Conservation (phyloP, 2,113 vertebrate species). For the Microcebus griseorufus region DNA sequence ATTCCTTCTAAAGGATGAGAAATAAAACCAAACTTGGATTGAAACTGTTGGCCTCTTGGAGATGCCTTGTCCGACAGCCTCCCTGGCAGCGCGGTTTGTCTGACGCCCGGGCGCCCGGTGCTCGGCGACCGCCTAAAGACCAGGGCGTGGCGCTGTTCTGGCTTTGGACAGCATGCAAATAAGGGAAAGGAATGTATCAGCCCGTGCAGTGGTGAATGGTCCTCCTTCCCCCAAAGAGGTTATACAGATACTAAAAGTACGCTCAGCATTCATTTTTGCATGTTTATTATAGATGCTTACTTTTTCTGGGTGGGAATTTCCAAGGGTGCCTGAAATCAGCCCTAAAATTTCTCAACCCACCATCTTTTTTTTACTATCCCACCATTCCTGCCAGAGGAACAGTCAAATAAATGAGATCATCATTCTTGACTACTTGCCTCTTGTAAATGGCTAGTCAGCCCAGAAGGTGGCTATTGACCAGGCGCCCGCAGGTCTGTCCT, state of each 20-base stretch:
- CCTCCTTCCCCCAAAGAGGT: background rate
- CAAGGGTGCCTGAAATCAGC: conserved; percentile 20
- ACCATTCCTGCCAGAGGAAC: background rate
- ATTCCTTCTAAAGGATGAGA: background rate
- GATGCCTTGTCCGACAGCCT: background rate
- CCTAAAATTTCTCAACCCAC: background rate
- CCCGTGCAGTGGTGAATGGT: background rate
- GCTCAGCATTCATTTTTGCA: conserved; percentile 21
- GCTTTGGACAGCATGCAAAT: conserved; percentile 46
- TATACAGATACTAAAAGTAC: conserved; percentile 26
- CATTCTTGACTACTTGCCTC: conserved; percentile 22
- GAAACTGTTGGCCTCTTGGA: background rate
- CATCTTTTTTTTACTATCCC: background rate
- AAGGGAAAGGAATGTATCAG: background rate
- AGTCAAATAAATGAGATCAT: conserved; percentile 62
- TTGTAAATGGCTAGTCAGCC: background rate
- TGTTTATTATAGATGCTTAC: conserved; percentile 43
- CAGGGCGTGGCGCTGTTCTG: background rate
- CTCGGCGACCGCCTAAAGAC: background rate
- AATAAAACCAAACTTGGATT: background rate
- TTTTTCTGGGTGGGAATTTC: conserved; percentile 22
- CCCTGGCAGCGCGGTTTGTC: background rate
- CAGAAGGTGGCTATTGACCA: background rate
- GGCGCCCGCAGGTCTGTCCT: background rate
- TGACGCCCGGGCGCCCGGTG: background rate